Evolutionary conservation across 2,888 invertebrate genomes (phyloP), one percentile per base, ranked within the genome.

Genomic region (Antheraea assamensis): DNA sequence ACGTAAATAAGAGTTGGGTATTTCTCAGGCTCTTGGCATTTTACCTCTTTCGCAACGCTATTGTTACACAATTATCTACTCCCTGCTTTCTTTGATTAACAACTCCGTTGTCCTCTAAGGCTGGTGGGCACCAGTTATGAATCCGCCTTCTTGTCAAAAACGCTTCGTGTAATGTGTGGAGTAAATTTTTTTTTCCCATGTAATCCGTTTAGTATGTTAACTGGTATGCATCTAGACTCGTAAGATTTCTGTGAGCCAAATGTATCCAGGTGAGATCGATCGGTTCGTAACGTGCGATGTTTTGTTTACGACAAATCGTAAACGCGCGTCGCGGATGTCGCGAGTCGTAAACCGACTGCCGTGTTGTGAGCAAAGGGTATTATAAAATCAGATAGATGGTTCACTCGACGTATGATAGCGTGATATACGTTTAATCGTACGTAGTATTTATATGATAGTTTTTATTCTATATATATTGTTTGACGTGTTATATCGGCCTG

Each of bases 271-370:
- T 81, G 78, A 78, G 76, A 81, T 81, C 79, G 81, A 81, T 78
- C 80, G 78, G 77, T 80, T 77, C 78, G 80, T 79, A 80, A 68
- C 31, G 68, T 35, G 68, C 68, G 68, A 68, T 21, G 68, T 81
- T 79, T 81, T 80, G 80, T 80, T 81, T 79, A 79, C 79, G 78
- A 80, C 78, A 77, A 77, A 76, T 79, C 81, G 79, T 81, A 81
- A 81, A 81, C 76, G 77, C 68, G 75, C 76, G 79, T 77, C 74
- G 78, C 76, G 76, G 73, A 55, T 73, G 73, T 73, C 73, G 73
- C 70, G 73, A 70, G 73, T 35, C 68, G 68, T 68, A 68, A 68
- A 68, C 68, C 35, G 68, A n/a, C 21, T 68, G 35, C 35, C n/a
- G 68, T 68, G 19, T 68, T 68, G 24, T n/a, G 31, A n/a, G 21